Conservation (phyloP, 1,140 invertebrate species). For the Drosophila teissieri region DNA sequence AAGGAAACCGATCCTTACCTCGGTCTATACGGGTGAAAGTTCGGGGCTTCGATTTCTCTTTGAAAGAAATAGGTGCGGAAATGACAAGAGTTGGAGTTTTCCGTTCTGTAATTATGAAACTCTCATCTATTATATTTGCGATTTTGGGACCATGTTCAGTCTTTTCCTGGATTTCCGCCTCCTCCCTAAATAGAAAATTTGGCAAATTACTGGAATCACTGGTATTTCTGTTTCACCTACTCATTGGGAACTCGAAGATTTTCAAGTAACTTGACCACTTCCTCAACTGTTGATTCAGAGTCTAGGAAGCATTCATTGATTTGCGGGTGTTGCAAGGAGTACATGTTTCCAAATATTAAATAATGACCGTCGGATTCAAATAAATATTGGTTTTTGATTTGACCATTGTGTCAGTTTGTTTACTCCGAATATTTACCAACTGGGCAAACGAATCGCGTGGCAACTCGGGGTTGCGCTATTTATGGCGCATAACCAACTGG, state of each 20-base stretch:
- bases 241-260: slow-evolving; percentile 42
- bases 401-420: slow-evolving; percentile 11
- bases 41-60: slow-evolving; percentile 83
- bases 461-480: slow-evolving; percentile 24
- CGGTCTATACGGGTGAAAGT: neutral
- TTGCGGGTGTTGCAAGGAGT: slow-evolving; percentile 66
- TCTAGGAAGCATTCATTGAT: slow-evolving; percentile 69
- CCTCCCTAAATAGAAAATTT: slow-evolving; percentile 14
- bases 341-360: slow-evolving; percentile 37
- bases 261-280: slow-evolving; percentile 73
- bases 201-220: too few relatives aligned
- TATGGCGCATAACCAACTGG: slow-evolving; percentile 20
- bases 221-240: slow-evolving; percentile 12
- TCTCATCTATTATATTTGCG: slow-evolving; percentile 53
- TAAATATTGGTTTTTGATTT: slow-evolving; percentile 25
- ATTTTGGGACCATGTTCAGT: neutral
- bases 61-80: neutral
- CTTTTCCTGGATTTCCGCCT: neutral
- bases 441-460: slow-evolving; percentile 33
- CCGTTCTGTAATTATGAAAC: slow-evolving; percentile 86
- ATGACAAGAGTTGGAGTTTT: slow-evolving; percentile 85
- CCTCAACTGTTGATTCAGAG: slow-evolving; percentile 72
- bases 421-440: slow-evolving; percentile 21
- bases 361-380: slow-evolving; percentile 4
- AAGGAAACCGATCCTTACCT: slow-evolving; percentile 87